A percentile compares a stretch with the other conserved stretches of the same genome.
phyloP scores from a whole-genome alignment of 2,797 vertebrate genomes.

The Halcyon leucocephala region DNA sequence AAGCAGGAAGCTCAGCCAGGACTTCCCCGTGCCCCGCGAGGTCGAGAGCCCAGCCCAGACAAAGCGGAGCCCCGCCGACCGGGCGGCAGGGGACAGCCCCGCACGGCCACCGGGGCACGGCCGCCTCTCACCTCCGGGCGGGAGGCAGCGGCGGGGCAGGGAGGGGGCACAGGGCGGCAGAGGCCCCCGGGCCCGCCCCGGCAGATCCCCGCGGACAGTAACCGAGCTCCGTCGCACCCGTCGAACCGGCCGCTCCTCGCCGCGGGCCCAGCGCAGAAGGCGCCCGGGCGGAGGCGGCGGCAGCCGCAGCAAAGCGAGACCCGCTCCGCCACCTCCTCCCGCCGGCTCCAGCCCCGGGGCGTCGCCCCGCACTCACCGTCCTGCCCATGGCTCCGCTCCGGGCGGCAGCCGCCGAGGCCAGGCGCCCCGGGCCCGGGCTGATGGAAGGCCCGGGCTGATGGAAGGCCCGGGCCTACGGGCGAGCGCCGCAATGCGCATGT shows the following conservation, averaged over 20 bases:
- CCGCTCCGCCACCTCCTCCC: not conserved
- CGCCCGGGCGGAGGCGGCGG: not conserved
- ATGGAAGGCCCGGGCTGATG: constrained; percentile 24
- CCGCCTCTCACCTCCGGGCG: not conserved
- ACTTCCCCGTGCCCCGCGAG: not conserved
- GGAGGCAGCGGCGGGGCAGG: too few relatives aligned
- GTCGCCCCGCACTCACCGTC: not conserved
- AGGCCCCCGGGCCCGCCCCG: too few relatives aligned
- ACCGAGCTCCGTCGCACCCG: not conserved
- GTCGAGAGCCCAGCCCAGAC: not conserved
- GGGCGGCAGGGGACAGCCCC: not conserved
- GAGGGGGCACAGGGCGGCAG: not conserved
- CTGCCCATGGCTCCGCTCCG: not conserved
- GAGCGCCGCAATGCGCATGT: not conserved
- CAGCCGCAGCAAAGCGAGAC: not conserved
- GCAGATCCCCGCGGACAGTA: not conserved
- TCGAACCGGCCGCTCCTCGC: not conserved
- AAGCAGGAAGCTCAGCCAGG: not conserved
- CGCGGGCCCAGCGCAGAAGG: not conserved
- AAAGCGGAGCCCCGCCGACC: not conserved
- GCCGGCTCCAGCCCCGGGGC: not conserved
- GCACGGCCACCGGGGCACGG: not conserved
- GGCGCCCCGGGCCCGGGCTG: not conserved
- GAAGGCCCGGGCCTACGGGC: constrained; percentile 37
- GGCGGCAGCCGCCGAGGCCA: not conserved